phyloP scores from a whole-genome alignment of 1,140 invertebrate species.

The Gonatopus flavifemur region DNA sequence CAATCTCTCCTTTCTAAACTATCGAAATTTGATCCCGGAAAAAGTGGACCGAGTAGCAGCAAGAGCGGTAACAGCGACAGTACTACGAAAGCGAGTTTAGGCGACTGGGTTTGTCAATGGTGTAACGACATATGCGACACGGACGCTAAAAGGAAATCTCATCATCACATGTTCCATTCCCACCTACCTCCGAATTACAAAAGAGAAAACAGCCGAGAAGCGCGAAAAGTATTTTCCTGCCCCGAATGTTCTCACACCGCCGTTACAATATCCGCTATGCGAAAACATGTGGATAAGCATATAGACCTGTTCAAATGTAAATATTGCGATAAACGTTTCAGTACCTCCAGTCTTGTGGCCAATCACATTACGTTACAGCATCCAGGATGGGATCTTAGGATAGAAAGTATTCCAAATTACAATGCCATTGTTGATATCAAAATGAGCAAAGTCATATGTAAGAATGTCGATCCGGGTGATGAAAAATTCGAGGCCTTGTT shows the following conservation, averaged over 20 bases:
- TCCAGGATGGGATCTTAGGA: slow-evolving; percentile 31
- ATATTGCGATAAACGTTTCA: slow-evolving; percentile 39
- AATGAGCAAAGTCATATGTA: slow-evolving; percentile 14
- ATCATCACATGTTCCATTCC: slow-evolving; percentile 50
- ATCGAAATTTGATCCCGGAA: too few species aligned
- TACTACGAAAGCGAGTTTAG: slow-evolving; percentile 12
- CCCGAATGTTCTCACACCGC: slow-evolving; percentile 35
- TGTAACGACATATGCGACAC: slow-evolving; percentile 44
- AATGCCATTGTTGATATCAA: slow-evolving; percentile 25
- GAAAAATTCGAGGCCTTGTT: too few species aligned
- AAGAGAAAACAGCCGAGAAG: slow-evolving; percentile 12
- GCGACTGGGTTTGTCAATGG: slow-evolving; percentile 48
- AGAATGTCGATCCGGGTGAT: neutral
- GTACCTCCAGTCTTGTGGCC: slow-evolving; percentile 12
- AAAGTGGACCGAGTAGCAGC: neutral
- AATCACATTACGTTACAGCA: slow-evolving; percentile 32
- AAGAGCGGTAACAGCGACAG: slow-evolving; percentile 5
- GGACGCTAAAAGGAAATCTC: slow-evolving; percentile 36
- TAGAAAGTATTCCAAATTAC: slow-evolving; percentile 34
- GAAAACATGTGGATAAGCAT: slow-evolving; percentile 41
- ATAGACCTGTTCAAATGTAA: slow-evolving; percentile 44
- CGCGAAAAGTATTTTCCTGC: slow-evolving; percentile 28
- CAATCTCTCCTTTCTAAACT: too few species aligned
- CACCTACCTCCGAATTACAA: slow-evolving; percentile 40
- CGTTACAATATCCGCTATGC: slow-evolving; percentile 26